These are phyloP conservation scores for Aphrocallistes beatrix DNA, from an alignment of 37 sponge, comb jelly and placozoan species.

Conservation along the genomic window DNA sequence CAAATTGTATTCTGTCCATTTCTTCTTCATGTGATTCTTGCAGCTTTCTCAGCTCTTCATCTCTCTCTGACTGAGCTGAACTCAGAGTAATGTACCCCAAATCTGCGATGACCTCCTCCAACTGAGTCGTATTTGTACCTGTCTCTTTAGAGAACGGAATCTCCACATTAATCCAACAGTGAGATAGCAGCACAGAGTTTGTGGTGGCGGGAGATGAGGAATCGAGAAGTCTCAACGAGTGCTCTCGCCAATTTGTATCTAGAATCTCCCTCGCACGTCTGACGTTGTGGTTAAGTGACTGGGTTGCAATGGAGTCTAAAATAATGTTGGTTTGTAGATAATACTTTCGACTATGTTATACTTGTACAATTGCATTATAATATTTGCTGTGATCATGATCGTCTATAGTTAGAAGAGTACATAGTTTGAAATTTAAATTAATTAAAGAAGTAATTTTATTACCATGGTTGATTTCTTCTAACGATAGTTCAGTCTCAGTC, in stretches of 20 bases:
- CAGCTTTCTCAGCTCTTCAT: not conserved
- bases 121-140: not conserved
- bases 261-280: not conserved
- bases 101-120: not conserved
- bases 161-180: constrained; percentile 4
- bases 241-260: not conserved
- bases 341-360: too few relatives aligned
- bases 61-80: not conserved
- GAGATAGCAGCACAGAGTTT: not conserved
- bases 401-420: too few relatives aligned
- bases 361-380: too few relatives aligned
- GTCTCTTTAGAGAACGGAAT: not conserved
- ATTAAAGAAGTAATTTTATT: too few relatives aligned
- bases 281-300: not conserved
- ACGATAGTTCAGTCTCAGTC: not conserved
- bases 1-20: not conserved
- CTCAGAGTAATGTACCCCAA: not conserved
- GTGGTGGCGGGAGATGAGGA: not conserved
- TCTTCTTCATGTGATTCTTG: not conserved
- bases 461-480: not conserved
- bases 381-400: too few relatives aligned
- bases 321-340: too few relatives aligned
- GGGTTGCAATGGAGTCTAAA: too few relatives aligned
- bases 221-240: not conserved
- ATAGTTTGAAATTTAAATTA: too few relatives aligned